Evolutionary conservation across 1,140 invertebrate genomes (phyloP), one percentile per base, ranked within the genome.

Genomic region (Aphelinus atriplicis): DNA sequence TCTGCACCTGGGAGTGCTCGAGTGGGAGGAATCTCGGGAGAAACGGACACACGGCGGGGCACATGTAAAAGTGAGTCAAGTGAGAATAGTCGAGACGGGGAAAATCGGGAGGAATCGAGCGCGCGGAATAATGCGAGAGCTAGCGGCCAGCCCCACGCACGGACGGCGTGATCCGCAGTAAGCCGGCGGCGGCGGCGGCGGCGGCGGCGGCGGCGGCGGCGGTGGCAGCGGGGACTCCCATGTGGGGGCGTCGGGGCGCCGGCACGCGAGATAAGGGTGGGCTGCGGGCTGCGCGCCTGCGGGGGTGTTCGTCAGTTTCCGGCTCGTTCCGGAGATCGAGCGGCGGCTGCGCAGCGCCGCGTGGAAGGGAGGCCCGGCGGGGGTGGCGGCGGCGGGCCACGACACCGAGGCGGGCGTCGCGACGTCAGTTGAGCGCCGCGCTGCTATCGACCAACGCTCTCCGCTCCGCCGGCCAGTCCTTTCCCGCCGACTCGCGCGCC

Each of bases 361-460:
- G 53, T 42, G 61, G 68, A 66, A 71, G 69, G 60, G 57, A 56
- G 75, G 58, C 56, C 45, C 78, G 76, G 79, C 53, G 77, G 71
- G 56, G 73, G 67, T 58, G 57, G 70, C 58, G 66, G 66, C 64
- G 53, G 48, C 81, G 82, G 78, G 78, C 81, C 79, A 83, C 81
- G 82, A 84, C 81, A 83, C 70, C 82, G 81, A 84, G 83, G 81
- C 26, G 82, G 78, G 82, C 85, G 85, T 84, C 84, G 84, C 85
- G 85, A 85, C 85, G 84, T 85, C 83, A 86, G 85, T 86, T 83
- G 83, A 85, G 84, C 84, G 83, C 84, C 84, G 84, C 26, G 26
- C 26, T 81, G 83, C 85, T 86, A 85, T 86, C 85, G 84, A 85
- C 84, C 84, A 86, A 82, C 80, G 77, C 81, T 26, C 26, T 26